Conservation (phyloP, 2,113 vertebrate genomes). For the Phylloscopus trochiloides region DNA sequence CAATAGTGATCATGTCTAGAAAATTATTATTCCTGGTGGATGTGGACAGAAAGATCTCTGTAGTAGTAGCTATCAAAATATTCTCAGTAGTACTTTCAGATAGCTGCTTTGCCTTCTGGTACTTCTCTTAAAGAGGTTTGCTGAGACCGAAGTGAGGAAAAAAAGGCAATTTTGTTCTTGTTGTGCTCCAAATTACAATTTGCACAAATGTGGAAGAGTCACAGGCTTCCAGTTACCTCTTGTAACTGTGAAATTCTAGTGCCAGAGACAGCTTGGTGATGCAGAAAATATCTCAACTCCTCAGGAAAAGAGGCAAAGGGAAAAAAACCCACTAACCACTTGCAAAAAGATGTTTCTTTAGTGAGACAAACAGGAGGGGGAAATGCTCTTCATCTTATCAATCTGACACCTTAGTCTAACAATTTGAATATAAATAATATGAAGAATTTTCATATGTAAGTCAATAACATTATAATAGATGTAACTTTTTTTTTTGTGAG, state of each 20-base stretch:
- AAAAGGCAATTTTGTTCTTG: background rate
- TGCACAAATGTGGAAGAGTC: background rate
- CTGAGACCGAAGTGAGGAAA: background rate
- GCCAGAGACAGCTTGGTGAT: background rate
- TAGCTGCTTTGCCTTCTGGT: background rate
- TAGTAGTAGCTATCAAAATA: background rate
- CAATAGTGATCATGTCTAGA: background rate
- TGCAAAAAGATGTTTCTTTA: background rate
- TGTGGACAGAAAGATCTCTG: background rate
- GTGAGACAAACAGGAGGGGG: background rate
- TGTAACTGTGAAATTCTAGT: background rate
- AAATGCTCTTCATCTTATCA: background rate
- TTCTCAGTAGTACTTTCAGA: background rate
- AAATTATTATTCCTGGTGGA: background rate
- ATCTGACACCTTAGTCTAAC: background rate
- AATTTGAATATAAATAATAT: background rate
- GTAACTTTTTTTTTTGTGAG: background rate
- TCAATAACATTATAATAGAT: background rate
- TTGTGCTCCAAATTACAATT: background rate
- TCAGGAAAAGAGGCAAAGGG: background rate
- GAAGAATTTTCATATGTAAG: background rate
- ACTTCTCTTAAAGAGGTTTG: background rate
- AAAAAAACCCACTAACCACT: background rate
- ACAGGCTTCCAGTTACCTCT: background rate
- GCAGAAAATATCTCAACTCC: background rate